phyloP scores from a whole-genome alignment of 2,888 invertebrate species.

The Lycaena phlaeas region DNA sequence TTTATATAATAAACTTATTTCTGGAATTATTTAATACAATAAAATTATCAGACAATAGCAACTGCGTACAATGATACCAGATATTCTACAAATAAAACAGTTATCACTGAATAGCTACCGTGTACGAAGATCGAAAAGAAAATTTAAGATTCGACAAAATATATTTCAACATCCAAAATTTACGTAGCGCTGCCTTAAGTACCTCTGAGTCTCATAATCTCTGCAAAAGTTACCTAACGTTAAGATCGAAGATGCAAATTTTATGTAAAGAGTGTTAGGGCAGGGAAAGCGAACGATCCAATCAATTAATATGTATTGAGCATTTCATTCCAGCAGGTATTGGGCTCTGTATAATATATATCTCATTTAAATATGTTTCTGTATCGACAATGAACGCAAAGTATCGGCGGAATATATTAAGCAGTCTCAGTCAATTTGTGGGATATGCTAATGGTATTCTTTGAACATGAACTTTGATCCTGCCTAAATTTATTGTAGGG shows the following conservation, averaged over 20 bases:
- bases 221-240: conserved; percentile 39
- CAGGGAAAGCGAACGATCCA: conserved; percentile 4
- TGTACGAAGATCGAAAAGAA: too few relatives aligned
- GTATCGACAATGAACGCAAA: neutral
- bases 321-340: conserved; percentile 7
- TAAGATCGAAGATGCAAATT: conserved; percentile 64
- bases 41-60: too few relatives aligned
- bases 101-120: too few relatives aligned
- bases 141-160: conserved; percentile 14
- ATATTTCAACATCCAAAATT: conserved; percentile 33
- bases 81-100: too few relatives aligned
- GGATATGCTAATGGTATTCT: neutral
- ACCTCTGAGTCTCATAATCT: conserved; percentile 34
- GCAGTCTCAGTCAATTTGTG: neutral
- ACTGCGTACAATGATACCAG: too few relatives aligned
- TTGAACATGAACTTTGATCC: neutral
- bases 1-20: too few relatives aligned
- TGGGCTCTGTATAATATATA: neutral
- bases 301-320: conserved; percentile 9
- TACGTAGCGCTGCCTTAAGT: conserved; percentile 32
- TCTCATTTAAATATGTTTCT: conserved; percentile 3
- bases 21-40: too few relatives aligned
- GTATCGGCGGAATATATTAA: neutral
- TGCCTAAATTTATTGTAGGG: too few relatives aligned
- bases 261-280: conserved; percentile 46